Conservation (phyloP, 2,113 vertebrate genomes). For the Gymnocephalus cernua region DNA sequence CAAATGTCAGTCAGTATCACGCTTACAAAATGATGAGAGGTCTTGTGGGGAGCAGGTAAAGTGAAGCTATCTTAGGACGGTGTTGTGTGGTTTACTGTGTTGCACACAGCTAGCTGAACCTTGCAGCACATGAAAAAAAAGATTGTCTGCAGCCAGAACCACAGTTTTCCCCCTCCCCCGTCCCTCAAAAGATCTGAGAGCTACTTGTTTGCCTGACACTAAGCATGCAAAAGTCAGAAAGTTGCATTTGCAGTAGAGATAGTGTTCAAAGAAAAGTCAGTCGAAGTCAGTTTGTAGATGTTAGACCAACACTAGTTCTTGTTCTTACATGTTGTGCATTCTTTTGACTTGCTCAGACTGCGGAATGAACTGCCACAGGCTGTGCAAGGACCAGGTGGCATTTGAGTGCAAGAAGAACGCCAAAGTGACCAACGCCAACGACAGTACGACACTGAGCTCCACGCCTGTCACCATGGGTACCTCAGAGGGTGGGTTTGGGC, state of each 20-base stretch:
- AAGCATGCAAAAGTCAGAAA: conserved; percentile 47
- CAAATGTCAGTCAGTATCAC: background rate
- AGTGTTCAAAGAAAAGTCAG: conserved; percentile 43
- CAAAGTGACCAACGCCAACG: conserved; percentile 81
- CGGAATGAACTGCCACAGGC: conserved; percentile 97
- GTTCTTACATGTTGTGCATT: conserved; percentile 65
- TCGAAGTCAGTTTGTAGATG: conserved; percentile 30
- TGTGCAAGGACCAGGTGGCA: conserved; percentile 96
- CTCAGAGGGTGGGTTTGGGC: conserved; percentile 81
- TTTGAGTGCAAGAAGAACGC: conserved; percentile 97
- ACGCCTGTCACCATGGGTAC: conserved; percentile 82
- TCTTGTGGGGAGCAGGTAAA: conserved; percentile 55
- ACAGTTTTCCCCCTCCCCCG: conserved; percentile 63
- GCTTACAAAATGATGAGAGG: background rate
- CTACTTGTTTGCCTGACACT: conserved; percentile 63
- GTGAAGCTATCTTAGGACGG: conserved; percentile 30
- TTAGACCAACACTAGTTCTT: conserved; percentile 44
- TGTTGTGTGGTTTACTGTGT: conserved; percentile 71
- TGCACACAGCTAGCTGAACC: conserved; percentile 59
- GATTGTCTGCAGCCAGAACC: conserved; percentile 55
- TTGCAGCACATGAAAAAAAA: conserved; percentile 66
- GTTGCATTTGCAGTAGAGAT: conserved; percentile 64
- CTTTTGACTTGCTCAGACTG: conserved; percentile 85
- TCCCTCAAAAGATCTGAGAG: conserved; percentile 54
- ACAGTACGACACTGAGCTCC: conserved; percentile 85